Percentiles rank a stretch among this genome's conserved stretches.
Evolutionary conservation across 1,140 invertebrate species (phyloP).

Genomic region (Leptonema lineaticorne): DNA sequence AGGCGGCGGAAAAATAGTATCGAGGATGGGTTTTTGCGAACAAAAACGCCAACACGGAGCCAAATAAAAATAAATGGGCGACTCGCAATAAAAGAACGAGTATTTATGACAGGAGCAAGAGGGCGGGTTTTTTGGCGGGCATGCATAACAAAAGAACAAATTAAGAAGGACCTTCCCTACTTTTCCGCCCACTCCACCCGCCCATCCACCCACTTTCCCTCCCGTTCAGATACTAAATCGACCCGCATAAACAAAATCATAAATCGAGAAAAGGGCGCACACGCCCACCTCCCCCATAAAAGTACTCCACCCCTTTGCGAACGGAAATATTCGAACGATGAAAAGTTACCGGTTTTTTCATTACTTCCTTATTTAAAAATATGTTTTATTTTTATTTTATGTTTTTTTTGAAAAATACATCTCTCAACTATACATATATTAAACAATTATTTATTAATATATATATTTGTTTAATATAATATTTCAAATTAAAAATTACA

Average conservation of each 20-base stretch:
- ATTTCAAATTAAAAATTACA: no score
- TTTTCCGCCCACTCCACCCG: no score
- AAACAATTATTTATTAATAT: no score
- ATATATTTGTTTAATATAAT: no score
- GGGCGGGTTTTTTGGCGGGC: neutral
- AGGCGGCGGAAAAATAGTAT: neutral
- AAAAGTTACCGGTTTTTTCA: neutral
- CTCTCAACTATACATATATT: no score
- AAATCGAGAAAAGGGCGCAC: conserved; percentile 2
- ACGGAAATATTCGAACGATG: neutral
- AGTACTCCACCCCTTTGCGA: neutral
- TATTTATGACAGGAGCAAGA: conserved; percentile 17
- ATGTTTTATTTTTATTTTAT: no score
- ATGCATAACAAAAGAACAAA: conserved; percentile 38
- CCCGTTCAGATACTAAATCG: conserved; percentile 4
- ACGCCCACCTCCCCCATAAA: neutral
- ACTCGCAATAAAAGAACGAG: conserved; percentile 21
- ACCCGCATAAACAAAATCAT: conserved; percentile 19
- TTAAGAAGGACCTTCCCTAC: conserved; percentile 35
- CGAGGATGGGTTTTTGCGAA: neutral
- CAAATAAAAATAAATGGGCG: conserved; percentile 21
- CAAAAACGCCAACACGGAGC: conserved; percentile 1
- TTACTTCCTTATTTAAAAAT: no score
- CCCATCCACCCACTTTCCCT: no score
- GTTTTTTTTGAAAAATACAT: no score